These are phyloP conservation scores for Anabacerthia variegaticeps DNA, from an alignment of 2,797 vertebrate species.

Conservation along the genomic window DNA sequence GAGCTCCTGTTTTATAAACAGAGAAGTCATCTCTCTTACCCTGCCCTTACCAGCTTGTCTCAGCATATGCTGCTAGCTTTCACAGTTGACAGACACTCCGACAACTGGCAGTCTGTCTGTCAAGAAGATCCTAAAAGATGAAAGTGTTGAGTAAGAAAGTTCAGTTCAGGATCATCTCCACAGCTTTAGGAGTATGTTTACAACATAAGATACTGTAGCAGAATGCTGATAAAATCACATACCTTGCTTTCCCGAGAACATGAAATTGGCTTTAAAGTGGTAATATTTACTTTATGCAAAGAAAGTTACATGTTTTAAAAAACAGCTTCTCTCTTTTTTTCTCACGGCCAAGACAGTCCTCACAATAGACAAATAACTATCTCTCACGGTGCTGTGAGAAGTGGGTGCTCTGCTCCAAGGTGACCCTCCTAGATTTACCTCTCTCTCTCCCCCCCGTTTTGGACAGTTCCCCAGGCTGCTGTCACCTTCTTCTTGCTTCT, in stretches of 20 bases:
- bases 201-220: not conserved
- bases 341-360: not conserved
- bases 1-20: constrained; percentile 64
- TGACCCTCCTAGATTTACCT: constrained; percentile 27
- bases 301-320: not conserved
- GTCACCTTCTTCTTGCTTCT: constrained; percentile 54
- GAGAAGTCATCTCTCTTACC: constrained; percentile 55
- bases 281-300: not conserved
- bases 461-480: constrained; percentile 12
- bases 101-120: constrained; percentile 66
- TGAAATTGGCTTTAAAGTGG: not conserved
- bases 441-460: not conserved
- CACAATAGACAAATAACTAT: not conserved
- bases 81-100: constrained; percentile 63
- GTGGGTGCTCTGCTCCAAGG: constrained; percentile 35
- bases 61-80: constrained; percentile 60
- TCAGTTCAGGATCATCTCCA: constrained; percentile 48
- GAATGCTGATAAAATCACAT: not conserved
- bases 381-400: not conserved
- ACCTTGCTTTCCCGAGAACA: not conserved
- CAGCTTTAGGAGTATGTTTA: constrained; percentile 3
- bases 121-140: constrained; percentile 48
- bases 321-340: not conserved
- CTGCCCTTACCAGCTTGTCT: constrained; percentile 65
- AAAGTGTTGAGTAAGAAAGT: constrained; percentile 19